phyloP scores from a whole-genome alignment of 2,113 vertebrate species.

The Chloropsis cyanopogon region DNA sequence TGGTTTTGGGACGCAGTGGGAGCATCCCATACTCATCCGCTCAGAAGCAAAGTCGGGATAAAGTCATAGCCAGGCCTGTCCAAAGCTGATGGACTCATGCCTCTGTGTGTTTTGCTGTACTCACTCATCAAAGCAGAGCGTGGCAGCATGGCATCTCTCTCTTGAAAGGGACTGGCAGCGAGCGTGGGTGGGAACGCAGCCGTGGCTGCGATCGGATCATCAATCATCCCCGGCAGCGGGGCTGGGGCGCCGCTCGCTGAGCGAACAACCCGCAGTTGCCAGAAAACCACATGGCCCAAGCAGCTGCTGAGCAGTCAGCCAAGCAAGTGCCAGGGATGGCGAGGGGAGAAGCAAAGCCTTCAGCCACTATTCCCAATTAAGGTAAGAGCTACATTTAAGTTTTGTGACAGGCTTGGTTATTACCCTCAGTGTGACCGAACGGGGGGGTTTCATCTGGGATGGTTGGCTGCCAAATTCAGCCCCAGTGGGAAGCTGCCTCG shows the following conservation, averaged over 20 bases:
- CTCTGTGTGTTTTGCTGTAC: background rate
- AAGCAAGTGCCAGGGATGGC: fast-evolving
- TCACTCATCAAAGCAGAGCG: background rate
- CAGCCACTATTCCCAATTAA: background rate
- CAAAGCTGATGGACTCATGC: background rate
- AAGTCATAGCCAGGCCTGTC: background rate
- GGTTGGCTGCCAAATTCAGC: background rate
- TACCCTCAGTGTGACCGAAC: background rate
- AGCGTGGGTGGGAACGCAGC: background rate
- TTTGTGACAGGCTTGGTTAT: background rate
- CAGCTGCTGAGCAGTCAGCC: constrained; percentile 8
- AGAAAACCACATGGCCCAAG: constrained; percentile 4
- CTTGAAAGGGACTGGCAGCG: background rate
- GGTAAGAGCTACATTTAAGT: background rate
- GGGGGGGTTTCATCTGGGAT: fast-evolving
- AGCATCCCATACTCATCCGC: background rate
- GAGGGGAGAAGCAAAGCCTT: background rate
- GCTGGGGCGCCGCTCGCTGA: background rate
- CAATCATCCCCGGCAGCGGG: background rate
- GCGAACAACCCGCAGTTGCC: background rate
- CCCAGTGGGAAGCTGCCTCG: fast-evolving
- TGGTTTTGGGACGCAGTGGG: fast-evolving
- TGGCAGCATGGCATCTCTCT: background rate
- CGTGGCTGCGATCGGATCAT: background rate
- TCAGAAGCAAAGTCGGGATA: background rate